Percentiles rank a stretch among this genome's conserved stretches.
Conservation (phyloP, 2,113 vertebrate species). For the Corvus cornix region DNA sequence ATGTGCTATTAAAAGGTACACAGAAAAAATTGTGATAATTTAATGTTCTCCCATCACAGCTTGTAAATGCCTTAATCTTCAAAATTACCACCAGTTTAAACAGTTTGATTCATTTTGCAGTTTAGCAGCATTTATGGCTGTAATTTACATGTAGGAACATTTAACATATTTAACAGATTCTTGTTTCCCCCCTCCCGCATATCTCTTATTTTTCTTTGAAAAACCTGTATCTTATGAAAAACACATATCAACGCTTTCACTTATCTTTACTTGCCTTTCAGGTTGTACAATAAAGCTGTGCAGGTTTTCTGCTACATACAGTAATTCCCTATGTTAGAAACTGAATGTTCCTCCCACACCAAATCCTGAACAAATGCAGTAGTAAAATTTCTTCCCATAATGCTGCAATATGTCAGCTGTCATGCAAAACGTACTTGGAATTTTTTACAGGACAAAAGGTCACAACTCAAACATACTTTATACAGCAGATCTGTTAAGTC, state of each 20-base stretch:
- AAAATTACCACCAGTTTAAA: background rate
- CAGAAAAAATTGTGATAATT: background rate
- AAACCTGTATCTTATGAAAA: background rate
- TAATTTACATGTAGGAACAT: background rate
- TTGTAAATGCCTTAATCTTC: background rate
- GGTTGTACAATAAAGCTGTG: background rate
- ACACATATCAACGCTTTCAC: background rate
- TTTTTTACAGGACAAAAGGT: background rate
- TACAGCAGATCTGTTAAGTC: background rate
- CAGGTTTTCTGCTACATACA: background rate
- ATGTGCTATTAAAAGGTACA: background rate
- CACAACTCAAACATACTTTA: background rate
- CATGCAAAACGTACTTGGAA: background rate
- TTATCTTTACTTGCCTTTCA: background rate
- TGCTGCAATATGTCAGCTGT: background rate
- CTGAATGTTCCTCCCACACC: background rate
- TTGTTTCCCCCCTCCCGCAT: accelerated
- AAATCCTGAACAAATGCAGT: background rate
- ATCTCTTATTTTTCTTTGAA: background rate
- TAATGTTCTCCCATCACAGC: background rate
- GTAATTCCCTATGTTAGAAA: background rate
- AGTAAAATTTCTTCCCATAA: background rate
- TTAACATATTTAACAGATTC: background rate
- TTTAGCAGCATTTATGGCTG: background rate
- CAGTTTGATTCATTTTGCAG: background rate